Evolutionary conservation across 2,113 vertebrate genomes (phyloP).

Genomic region (Rhea pennata): DNA sequence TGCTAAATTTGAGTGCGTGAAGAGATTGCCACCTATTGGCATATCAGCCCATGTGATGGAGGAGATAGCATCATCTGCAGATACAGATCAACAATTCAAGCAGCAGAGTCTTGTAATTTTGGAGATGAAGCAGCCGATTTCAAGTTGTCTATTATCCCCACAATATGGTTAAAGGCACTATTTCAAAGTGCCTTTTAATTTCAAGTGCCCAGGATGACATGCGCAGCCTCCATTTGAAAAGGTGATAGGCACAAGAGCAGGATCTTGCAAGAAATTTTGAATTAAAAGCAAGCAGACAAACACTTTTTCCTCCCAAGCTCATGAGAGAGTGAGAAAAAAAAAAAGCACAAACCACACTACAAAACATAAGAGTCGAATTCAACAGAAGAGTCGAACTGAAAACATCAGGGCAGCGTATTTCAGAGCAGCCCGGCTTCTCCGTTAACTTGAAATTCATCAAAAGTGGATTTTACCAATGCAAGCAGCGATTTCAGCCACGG

Average conservation of each 20-base stretch:
- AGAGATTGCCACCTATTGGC: conserved; percentile 52
- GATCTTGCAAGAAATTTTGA: conserved; percentile 21
- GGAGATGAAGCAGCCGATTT: background rate
- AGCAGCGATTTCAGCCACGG: fast-evolving
- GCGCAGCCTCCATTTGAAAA: background rate
- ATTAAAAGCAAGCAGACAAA: background rate
- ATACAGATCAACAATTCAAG: background rate
- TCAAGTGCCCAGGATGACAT: background rate
- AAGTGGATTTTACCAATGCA: background rate
- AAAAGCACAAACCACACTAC: background rate
- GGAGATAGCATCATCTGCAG: background rate
- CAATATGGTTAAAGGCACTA: background rate
- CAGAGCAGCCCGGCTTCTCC: background rate
- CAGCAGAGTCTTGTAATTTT: background rate
- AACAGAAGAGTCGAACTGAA: fast-evolving
- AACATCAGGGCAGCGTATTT: background rate
- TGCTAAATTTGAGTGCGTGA: background rate
- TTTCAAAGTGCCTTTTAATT: conserved; percentile 58
- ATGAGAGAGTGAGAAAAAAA: background rate
- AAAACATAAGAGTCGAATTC: background rate
- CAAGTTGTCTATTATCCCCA: background rate
- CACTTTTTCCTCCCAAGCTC: background rate
- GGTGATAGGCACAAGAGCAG: conserved; percentile 34
- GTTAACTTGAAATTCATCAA: fast-evolving
- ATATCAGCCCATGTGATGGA: background rate